A percentile compares a stretch with the other conserved stretches of the same genome.
Conservation (phyloP, 2,797 vertebrate species). For the Phoebastria nigripes region DNA sequence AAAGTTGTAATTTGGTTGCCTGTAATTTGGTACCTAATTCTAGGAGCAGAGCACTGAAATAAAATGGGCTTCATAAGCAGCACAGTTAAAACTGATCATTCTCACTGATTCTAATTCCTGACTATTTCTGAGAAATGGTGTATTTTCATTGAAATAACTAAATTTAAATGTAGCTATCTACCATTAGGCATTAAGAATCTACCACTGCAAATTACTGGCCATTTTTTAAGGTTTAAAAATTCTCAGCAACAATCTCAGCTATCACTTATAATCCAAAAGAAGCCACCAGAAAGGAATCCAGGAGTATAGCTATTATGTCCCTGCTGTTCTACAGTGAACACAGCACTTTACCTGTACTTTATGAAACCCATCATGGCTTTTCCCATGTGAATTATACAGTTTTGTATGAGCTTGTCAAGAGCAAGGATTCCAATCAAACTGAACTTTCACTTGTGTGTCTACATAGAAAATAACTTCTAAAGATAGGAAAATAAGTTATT, state of each 20-base stretch:
- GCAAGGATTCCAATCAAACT: not conserved
- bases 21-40: not conserved
- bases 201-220: not conserved
- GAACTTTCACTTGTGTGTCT: not conserved
- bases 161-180: not conserved
- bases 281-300: not conserved
- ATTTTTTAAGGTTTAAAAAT: not conserved
- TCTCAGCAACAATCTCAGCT: not conserved
- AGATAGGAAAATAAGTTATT: not conserved
- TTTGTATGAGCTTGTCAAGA: not conserved
- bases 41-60: not conserved
- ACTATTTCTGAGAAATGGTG: not conserved
- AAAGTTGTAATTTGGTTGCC: not conserved
- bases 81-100: not conserved
- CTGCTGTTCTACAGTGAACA: not conserved
- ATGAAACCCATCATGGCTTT: not conserved
- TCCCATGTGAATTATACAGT: not conserved
- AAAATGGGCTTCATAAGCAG: not conserved
- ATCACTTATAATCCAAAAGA: not conserved
- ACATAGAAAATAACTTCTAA: not conserved
- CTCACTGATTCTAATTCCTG: not conserved
- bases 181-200: not conserved
- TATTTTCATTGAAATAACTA: not conserved
- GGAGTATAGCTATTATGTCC: not conserved
- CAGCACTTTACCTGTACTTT: not conserved